Conservation (phyloP, 2,888 invertebrate genomes). For the Atethmia centrago region DNA sequence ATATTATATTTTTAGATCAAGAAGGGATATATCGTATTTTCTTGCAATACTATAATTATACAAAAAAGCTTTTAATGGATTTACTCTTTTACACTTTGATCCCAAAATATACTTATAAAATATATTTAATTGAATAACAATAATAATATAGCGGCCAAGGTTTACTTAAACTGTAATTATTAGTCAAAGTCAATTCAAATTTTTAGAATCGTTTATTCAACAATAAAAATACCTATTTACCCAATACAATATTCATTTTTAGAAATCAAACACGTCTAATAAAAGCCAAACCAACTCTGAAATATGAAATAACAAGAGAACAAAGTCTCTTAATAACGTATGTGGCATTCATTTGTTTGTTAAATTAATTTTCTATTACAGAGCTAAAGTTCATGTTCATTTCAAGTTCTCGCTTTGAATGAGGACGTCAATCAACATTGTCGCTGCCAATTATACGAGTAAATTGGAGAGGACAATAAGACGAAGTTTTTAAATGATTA, state of each 20-base stretch:
- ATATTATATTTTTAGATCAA: neutral
- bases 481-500: neutral
- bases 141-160: too few relatives aligned
- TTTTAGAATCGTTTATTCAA: neutral
- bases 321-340: neutral
- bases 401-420: neutral
- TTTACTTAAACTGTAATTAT: too few relatives aligned
- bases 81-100: too few relatives aligned
- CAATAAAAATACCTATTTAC: too few relatives aligned
- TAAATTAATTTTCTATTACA: neutral
- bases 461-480: neutral
- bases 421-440: neutral
- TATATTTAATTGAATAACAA: neutral
- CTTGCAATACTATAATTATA: neutral
- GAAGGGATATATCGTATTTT: neutral
- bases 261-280: neutral
- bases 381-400: neutral
- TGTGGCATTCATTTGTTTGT: conserved; percentile 20
- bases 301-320: neutral
- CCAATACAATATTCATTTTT: neutral
- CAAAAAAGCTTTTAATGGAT: too few relatives aligned
- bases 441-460: conserved; percentile 1
- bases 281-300: neutral
- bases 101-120: too few relatives aligned
- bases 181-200: neutral